phyloP scores from a whole-genome alignment of 2,888 invertebrate species.

The Xestia c-nigrum region DNA sequence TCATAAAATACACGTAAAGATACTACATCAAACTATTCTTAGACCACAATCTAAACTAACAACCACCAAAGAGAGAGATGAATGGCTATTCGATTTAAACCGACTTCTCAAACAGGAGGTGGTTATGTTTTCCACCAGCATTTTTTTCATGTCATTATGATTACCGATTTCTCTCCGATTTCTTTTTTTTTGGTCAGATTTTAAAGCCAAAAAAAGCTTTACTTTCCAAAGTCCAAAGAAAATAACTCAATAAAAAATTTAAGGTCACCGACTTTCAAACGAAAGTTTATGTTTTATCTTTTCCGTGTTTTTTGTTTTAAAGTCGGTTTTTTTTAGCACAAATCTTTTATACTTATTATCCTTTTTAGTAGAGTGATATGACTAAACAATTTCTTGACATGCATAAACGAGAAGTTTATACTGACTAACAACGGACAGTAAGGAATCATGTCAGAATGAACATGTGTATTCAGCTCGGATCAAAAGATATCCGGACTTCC shows the following conservation, averaged over 20 bases:
- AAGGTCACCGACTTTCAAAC: neutral
- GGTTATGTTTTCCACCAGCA: neutral
- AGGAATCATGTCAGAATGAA: slow-evolving; percentile 21
- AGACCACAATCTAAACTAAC: neutral
- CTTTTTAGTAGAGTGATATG: neutral
- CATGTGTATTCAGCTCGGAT: slow-evolving; percentile 47
- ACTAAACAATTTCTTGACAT: neutral
- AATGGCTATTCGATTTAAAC: neutral
- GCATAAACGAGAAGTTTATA: neutral
- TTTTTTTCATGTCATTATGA: neutral
- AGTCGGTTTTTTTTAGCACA: neutral
- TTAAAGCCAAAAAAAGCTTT: neutral
- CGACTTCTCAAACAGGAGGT: neutral
- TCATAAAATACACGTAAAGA: neutral
- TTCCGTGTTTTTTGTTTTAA: neutral
- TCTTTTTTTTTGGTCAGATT: neutral
- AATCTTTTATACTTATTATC: neutral
- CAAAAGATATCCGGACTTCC: slow-evolving; percentile 59
- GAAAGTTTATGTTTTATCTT: neutral
- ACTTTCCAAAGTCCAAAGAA: too few relatives aligned
- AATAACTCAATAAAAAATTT: neutral
- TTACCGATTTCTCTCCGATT: neutral
- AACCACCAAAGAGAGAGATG: neutral
- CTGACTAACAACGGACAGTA: slow-evolving; percentile 1
- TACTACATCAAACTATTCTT: neutral